These are phyloP conservation scores for Otus scops DNA, from an alignment of 2,797 vertebrate species.

Conservation along the genomic window DNA sequence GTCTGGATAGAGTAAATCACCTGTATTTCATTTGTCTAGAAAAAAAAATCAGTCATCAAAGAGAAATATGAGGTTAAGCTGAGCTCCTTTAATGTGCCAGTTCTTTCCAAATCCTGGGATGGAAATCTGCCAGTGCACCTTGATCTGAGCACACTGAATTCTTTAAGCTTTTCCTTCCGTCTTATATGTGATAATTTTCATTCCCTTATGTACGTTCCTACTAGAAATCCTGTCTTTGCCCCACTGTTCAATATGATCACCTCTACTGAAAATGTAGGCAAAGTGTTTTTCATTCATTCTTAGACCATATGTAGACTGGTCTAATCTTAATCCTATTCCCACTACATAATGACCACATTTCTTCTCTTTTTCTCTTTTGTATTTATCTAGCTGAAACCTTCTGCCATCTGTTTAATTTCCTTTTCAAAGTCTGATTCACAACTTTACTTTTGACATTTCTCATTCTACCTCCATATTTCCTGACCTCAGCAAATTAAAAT, in stretches of 20 bases:
- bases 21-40: constrained; percentile 45
- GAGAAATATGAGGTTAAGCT: constrained; percentile 46
- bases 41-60: constrained; percentile 38
- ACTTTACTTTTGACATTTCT: not conserved
- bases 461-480: not conserved
- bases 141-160: constrained; percentile 20
- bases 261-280: not conserved
- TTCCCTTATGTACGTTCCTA: not conserved
- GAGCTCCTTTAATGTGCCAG: constrained; percentile 48
- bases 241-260: not conserved
- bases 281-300: not conserved
- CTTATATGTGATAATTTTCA: constrained; percentile 17
- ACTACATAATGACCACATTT: not conserved
- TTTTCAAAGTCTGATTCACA: constrained; percentile 26
- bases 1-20: constrained; percentile 12
- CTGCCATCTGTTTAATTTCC: constrained; percentile 23
- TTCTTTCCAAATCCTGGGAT: constrained; percentile 45
- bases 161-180: constrained; percentile 29
- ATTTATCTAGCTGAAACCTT: constrained; percentile 11
- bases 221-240: not conserved
- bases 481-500: not conserved
- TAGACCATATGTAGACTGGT: not conserved
- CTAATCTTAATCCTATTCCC: not conserved
- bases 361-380: not conserved
- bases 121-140: constrained; percentile 58